Evolutionary conservation across 2,888 invertebrate species (phyloP).

Genomic region (Toxonevra muliebris): DNA sequence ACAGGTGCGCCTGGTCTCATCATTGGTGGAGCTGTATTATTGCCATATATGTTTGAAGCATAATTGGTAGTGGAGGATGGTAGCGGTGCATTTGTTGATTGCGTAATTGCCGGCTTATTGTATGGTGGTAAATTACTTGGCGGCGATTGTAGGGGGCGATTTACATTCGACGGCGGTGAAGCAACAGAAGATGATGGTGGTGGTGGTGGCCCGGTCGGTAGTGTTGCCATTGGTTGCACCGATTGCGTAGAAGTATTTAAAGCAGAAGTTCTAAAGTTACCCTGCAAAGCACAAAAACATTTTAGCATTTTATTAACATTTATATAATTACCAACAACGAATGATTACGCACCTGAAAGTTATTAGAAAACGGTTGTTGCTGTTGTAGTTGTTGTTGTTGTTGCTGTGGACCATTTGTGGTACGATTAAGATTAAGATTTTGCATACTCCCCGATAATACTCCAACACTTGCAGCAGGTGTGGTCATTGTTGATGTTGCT

Average conservation of each 20-base stretch:
- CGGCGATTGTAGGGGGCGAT: conserved; percentile 1
- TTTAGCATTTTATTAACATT: background rate
- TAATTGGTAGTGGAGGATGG: conserved; percentile 24
- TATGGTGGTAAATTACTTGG: conserved; percentile 17
- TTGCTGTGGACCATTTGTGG: conserved; percentile 37
- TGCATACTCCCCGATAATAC: conserved; percentile 49
- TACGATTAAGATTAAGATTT: conserved; percentile 47
- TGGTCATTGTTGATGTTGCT: conserved; percentile 2
- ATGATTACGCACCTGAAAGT: conserved; percentile 33
- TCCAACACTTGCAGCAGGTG: conserved; percentile 14
- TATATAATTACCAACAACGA: background rate
- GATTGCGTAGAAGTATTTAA: conserved; percentile 39
- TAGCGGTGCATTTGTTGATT: conserved; percentile 28
- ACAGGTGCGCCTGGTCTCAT: too few species aligned
- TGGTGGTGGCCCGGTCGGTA: conserved; percentile 1
- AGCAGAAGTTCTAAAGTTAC: conserved; percentile 48
- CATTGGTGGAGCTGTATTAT: conserved; percentile 8
- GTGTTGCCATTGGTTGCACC: conserved; percentile 25
- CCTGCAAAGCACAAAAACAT: conserved; percentile 32
- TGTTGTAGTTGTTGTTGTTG: conserved; percentile 30
- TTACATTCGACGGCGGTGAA: background rate
- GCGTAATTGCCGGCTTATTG: conserved; percentile 20
- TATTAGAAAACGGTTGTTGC: conserved; percentile 30
- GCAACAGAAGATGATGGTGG: conserved; percentile 22
- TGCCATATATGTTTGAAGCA: conserved; percentile 5